Base-by-base conservation (phyloP, 2,113 vertebrate species). In the Gallinago undulata region DNA sequence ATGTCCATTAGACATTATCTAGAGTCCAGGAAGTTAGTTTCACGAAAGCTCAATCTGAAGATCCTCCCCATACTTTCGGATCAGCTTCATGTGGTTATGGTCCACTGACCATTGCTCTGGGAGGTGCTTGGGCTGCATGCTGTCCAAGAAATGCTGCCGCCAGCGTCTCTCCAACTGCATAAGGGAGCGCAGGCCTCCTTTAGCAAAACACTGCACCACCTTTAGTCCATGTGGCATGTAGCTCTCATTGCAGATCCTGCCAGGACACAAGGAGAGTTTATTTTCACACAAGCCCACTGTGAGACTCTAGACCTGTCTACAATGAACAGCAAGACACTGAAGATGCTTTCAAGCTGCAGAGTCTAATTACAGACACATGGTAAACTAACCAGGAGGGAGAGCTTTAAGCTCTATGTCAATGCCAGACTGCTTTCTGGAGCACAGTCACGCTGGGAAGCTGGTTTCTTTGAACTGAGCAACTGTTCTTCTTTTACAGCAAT, bases 31-130 rank as follows among this genome's bases (percentile, higher is more conserved):
- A 60, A 80, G 59, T 51, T 8, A 67, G 17, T 27, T 63, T 98
- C 97, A 97, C 0, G 97, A 97, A 37, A 99, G 97, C 82, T 98
- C 96, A 74, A 99, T 96, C 57, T 97, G 97, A 82, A 99, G 98
- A 97, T 99, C 97, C 48, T 98, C 98, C 47, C 99, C 98, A 6
- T 99, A 99, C 35, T 99, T 99, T 85, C 98, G 98, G 94, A 99
- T 98, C 76, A 99, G 98, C 98, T 99, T 99, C 93, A 94, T 89
- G 93, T 99, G 99, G 97, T 99, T 99, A 94, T 99, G 99, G 95
- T 98, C 97, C 60, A 99, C 98, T 10, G 99, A 98, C 99, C 99
- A 99, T 56, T 99, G 98, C 18, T 98, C 98, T 8, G 99, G 99
- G 51, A 99, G 98, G 97, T 99, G 97, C 55, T 94, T 98, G 22